Percentiles rank a stretch among this genome's conserved stretches.
phyloP scores from a whole-genome alignment of 2,113 vertebrate species.

The Sigmodon hispidus region DNA sequence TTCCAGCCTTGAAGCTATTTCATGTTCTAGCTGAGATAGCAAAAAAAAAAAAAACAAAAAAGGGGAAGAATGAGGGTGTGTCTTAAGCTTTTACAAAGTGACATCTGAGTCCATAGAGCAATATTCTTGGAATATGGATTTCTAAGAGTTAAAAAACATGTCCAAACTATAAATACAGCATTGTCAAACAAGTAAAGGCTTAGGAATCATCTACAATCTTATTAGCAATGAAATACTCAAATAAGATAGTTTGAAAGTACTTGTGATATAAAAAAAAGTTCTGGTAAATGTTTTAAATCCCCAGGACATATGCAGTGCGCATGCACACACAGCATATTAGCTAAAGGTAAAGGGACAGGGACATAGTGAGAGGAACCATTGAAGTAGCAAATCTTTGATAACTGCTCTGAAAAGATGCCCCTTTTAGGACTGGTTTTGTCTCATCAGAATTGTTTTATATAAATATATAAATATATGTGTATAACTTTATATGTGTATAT shows the following conservation, averaged over 20 bases:
- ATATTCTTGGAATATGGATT: not conserved
- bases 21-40: not conserved
- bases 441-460: not conserved
- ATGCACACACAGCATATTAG: not conserved
- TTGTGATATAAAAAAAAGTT: not conserved
- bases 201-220: not conserved
- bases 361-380: not conserved
- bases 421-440: not conserved
- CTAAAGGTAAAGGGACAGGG: not conserved
- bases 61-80: not conserved
- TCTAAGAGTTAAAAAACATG: not conserved
- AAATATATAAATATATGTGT: not conserved
- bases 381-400: not conserved
- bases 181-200: not conserved
- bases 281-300: not conserved
- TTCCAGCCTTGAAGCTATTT: constrained; percentile 29
- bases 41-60: not conserved
- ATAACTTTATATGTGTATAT: not conserved
- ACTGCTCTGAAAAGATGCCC: not conserved
- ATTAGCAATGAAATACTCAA: constrained; percentile 30
- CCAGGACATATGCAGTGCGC: no score
- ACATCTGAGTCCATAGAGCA: not conserved
- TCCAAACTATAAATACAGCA: constrained; percentile 1
- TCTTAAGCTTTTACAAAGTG: constrained; percentile 22
- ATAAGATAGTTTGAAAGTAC: not conserved